phyloP scores from a whole-genome alignment of 2,888 invertebrate species.

The Lepidocyrtinus sp. region DNA sequence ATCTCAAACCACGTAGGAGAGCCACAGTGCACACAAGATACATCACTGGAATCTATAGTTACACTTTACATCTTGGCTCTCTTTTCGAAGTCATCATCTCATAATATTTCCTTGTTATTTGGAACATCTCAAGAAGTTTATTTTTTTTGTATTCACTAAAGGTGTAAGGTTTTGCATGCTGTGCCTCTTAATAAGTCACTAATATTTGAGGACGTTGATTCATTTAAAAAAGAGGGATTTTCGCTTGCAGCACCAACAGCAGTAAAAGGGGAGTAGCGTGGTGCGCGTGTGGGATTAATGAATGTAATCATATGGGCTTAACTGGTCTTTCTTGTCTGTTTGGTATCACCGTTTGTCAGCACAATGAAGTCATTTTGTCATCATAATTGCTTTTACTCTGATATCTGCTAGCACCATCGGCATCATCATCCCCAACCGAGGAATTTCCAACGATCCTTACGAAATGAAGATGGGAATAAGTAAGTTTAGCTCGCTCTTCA shows the following conservation, averaged over 20 bases:
- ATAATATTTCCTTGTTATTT: constrained; percentile 46
- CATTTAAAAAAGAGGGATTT: constrained; percentile 6
- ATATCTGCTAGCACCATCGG: constrained; percentile 31
- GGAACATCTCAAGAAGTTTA: constrained; percentile 20
- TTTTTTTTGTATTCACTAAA: constrained; percentile 7
- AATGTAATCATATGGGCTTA: constrained; percentile 57
- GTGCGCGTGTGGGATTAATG: constrained; percentile 46
- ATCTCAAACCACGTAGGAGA: neutral
- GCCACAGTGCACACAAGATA: constrained; percentile 1
- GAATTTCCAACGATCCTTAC: constrained; percentile 26
- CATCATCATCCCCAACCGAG: constrained; percentile 26
- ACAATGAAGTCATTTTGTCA: constrained; percentile 62
- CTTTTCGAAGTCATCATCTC: constrained; percentile 40
- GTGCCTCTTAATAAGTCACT: constrained; percentile 3
- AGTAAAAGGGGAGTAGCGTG: constrained; percentile 3
- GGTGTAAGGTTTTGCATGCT: neutral
- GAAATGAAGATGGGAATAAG: neutral
- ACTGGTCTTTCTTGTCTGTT: constrained; percentile 50
- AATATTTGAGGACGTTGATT: neutral
- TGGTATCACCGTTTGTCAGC: constrained; percentile 60
- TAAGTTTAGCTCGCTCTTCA: constrained; percentile 1
- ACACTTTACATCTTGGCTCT: constrained; percentile 16
- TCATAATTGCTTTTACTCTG: constrained; percentile 38
- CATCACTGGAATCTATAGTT: too few relatives aligned
- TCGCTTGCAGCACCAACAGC: neutral